Base-by-base conservation (phyloP, 92 coral and sea anemone species). In the Epizoanthus illoricatus region DNA sequence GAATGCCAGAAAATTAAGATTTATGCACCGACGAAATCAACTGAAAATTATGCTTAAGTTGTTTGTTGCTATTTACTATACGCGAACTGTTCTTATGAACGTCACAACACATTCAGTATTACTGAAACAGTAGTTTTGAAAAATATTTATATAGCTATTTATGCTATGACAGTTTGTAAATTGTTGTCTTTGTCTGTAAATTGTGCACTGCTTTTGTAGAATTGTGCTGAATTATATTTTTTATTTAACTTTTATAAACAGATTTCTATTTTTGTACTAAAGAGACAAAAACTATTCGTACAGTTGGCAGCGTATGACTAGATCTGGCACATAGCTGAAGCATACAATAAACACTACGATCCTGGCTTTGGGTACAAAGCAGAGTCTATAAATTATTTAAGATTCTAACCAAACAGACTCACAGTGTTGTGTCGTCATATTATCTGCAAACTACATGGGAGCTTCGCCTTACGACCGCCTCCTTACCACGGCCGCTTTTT, bases 91-190 rank as follows among this genome's bases (percentile, higher is more conserved):
- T 68, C 42, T 68, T 18, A 13, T 0, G 9, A 68, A 33, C 42
- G 72, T 68, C 42, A 17, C 72, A 3, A 4, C 28, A 68, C 33
- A 1, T 33, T 24, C 23, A 39, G 20, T 15, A 0, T 68, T 68
- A 68, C 72, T 39, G 72, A 41, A 68, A 39, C 72, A 68, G 72
- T 68, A 68, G 42, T 68, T 43, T 16, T 19, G 21, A 9, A 17
- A 43, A 8, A 68, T 68, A 68, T 68, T 15, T 68, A 68, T 68
- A 24, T 15, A 39, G 49, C 72, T 68, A 68, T 68, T 68, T 68
- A 68, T 68, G 21, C 72, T 68, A 8, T 39, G 20, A 15, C 24
- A 0, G 72, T 39, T 41, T 33, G 10, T 36, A 39, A 68, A 68
- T 68, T 66, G 71, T 28, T 66, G 28, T 18, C 6, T 39, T 39